Conservation (phyloP, 2,888 invertebrate genomes). For the Zonitis immaculata region DNA sequence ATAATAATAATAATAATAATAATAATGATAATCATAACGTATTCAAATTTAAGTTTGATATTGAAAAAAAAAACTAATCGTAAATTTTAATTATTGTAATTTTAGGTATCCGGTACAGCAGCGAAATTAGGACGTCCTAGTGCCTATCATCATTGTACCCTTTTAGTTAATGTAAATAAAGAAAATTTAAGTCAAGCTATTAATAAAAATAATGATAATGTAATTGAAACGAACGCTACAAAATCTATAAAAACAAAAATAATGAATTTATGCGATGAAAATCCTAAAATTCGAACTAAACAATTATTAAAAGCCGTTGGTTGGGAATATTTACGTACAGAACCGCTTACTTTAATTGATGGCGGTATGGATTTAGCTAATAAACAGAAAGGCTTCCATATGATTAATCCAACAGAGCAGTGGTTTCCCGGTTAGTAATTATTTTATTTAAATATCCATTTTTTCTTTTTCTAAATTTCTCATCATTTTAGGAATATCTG, state of each 20-base stretch:
- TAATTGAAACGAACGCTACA: conserved; percentile 82
- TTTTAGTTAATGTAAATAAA: conserved; percentile 84
- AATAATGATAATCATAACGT: neutral
- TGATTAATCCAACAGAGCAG: conserved; percentile 78
- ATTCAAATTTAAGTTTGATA: no score
- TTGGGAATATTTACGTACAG: conserved; percentile 76
- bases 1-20: neutral
- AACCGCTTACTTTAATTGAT: conserved; percentile 62
- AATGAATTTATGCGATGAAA: conserved; percentile 74
- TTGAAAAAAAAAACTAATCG: no score
- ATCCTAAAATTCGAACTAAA: conserved; percentile 65
- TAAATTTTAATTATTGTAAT: conserved; percentile 2
- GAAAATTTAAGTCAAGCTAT: conserved; percentile 66
- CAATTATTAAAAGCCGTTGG: conserved; percentile 75
- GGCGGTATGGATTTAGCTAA: conserved; percentile 67
- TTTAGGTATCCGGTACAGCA: conserved; percentile 91
- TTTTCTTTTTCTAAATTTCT: neutral
- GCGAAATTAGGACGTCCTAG: conserved; percentile 82
- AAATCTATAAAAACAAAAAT: conserved; percentile 76
- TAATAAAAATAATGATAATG: conserved; percentile 70
- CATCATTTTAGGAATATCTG: conserved; percentile 10
- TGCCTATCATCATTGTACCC: conserved; percentile 97
- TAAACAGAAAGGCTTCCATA: conserved; percentile 78
- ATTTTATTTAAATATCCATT: neutral
- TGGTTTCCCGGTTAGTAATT: conserved; percentile 72